These are phyloP conservation scores for Oscheius sp. DNA, from an alignment of 2,888 invertebrate genomes.

Conservation along the genomic window DNA sequence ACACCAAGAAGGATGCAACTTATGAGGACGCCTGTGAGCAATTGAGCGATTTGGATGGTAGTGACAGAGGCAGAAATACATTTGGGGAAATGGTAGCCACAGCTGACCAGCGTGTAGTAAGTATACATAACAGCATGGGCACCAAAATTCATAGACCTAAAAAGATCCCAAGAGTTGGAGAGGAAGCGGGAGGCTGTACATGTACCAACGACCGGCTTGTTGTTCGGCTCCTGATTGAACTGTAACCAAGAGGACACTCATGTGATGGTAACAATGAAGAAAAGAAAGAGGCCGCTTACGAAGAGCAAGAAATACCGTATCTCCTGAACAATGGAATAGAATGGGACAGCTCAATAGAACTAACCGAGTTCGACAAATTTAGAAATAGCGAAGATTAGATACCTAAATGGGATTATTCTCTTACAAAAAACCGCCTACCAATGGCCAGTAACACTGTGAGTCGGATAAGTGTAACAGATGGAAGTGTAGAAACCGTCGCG, in stretches of 20 bases:
- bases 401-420: not conserved
- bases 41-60: conserved; percentile 28
- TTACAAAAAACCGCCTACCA: conserved; percentile 13
- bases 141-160: conserved; percentile 36
- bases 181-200: not conserved
- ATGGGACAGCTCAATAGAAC: not conserved
- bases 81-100: conserved; percentile 24
- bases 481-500: conserved; percentile 26
- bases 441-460: conserved; percentile 18
- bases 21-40: conserved; percentile 22
- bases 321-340: conserved; percentile 10
- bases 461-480: conserved; percentile 27
- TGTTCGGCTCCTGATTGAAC: conserved; percentile 31
- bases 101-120: conserved; percentile 20
- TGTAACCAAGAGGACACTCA: conserved; percentile 31
- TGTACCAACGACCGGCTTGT: not conserved
- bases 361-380: conserved; percentile 32
- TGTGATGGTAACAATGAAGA: conserved; percentile 38
- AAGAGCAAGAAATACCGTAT: conserved; percentile 33
- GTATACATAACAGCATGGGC: conserved; percentile 37
- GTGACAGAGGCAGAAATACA: conserved; percentile 28
- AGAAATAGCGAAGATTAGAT: conserved; percentile 23
- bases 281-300: conserved; percentile 34
- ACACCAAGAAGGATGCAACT: conserved; percentile 21
- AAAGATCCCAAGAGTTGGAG: not conserved